Evolutionary conservation across 2,888 invertebrate species (phyloP).

Genomic region (Micoletzkya japonica): DNA sequence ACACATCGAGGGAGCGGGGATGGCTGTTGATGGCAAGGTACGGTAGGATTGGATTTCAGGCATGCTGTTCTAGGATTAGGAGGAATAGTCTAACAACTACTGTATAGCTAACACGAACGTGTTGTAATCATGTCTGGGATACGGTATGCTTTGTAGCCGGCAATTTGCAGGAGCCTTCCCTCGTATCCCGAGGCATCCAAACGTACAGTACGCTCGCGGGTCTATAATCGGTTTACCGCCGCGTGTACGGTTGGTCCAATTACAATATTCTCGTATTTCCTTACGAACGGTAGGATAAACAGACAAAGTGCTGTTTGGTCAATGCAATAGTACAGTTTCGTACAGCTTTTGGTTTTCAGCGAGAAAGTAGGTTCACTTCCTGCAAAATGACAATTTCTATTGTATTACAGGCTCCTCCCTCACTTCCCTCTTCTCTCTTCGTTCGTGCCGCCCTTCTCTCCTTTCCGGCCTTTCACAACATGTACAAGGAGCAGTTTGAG

Average conservation of each 20-base stretch:
- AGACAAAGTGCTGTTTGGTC: no score
- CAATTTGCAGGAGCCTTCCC: background rate
- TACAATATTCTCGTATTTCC: no score
- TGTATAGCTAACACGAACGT: no score
- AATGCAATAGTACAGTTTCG: no score
- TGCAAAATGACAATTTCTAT: no score
- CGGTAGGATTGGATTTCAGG: background rate
- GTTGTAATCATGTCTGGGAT: no score
- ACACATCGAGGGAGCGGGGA: constrained; percentile 13
- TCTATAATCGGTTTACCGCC: constrained; percentile 6
- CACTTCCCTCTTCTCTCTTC: constrained; percentile 34
- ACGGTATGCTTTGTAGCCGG: no score
- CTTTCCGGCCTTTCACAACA: constrained; percentile 18
- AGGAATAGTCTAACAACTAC: background rate
- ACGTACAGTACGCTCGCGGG: constrained; percentile 16
- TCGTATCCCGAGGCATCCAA: constrained; percentile 9
- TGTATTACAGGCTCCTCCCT: constrained; percentile 24
- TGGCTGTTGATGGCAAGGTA: constrained; percentile 26
- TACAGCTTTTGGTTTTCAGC: no score
- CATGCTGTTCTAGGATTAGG: background rate
- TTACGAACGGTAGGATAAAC: no score
- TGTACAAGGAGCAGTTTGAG: constrained; percentile 15
- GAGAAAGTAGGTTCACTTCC: no score
- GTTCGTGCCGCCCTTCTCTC: constrained; percentile 28
- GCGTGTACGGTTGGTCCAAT: constrained; percentile 3